Evolutionary conservation across 2,113 vertebrate genomes (phyloP).

Genomic region (Clupea harengus): DNA sequence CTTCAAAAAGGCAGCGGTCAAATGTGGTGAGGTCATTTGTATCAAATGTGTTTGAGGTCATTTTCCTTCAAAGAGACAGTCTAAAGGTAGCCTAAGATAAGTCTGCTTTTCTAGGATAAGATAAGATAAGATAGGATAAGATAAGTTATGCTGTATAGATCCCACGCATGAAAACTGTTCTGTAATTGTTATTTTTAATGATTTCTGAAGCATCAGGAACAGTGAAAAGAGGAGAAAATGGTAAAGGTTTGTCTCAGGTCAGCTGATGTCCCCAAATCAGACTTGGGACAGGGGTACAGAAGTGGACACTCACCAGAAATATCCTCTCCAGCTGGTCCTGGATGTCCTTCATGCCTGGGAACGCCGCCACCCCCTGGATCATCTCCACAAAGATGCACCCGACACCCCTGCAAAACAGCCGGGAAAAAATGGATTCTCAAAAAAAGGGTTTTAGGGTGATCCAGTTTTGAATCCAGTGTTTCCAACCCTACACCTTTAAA

Average conservation of each 20-base stretch:
- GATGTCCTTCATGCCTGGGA: constrained; percentile 98
- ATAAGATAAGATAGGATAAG: background rate
- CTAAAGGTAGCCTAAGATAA: background rate
- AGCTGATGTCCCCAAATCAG: background rate
- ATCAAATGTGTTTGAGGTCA: background rate
- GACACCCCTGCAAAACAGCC: constrained; percentile 81
- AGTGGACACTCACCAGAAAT: constrained; percentile 85
- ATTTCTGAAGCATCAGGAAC: background rate
- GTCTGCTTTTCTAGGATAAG: background rate
- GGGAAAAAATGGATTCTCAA: background rate
- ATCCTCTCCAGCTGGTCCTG: constrained; percentile 98
- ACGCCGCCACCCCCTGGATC: constrained; percentile 97
- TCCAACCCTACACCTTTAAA: too few species aligned
- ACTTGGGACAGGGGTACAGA: background rate
- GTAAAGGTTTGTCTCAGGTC: background rate
- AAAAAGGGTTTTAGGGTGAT: background rate
- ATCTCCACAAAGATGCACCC: constrained; percentile 98
- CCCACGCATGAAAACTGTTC: background rate
- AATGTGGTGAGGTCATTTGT: background rate
- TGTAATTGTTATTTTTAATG: background rate
- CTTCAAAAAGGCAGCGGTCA: background rate
- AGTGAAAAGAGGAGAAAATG: background rate
- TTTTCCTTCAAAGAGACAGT: background rate
- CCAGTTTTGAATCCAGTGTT: background rate
- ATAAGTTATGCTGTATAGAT: background rate